These are phyloP conservation scores for Merops nubicus DNA, from an alignment of 2,113 vertebrate species.

Conservation along the genomic window DNA sequence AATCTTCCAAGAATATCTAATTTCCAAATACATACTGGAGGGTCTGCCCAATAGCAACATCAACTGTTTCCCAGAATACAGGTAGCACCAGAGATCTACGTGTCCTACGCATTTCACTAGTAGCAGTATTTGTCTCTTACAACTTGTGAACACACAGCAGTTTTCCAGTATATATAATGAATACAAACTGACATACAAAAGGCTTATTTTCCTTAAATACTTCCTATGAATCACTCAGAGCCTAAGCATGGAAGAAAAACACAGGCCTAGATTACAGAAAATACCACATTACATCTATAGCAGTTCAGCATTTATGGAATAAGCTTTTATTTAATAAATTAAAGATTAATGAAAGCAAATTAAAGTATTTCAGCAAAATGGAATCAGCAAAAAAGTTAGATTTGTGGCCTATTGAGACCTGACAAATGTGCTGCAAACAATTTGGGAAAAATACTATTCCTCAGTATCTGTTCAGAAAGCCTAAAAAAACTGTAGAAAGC, in stretches of 20 bases:
- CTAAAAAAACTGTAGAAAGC: neutral
- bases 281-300: neutral
- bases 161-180: neutral
- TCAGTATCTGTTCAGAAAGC: neutral
- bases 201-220: neutral
- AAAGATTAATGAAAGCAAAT: neutral
- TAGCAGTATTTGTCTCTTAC: neutral
- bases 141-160: neutral
- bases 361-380: neutral
- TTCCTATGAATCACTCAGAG: neutral
- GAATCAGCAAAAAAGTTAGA: neutral
- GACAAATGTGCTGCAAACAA: neutral
- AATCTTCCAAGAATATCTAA: neutral
- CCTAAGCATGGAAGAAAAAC: neutral
- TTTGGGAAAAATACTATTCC: neutral
- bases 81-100: neutral
- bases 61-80: neutral
- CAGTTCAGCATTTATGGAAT: neutral
- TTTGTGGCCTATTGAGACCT: rapidly evolving
- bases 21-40: neutral
- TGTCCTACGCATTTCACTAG: neutral
- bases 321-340: neutral
- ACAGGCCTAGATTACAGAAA: neutral
- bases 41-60: neutral
- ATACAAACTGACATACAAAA: neutral